Conservation (phyloP, 2,797 vertebrate genomes). For the Myotis pilosus region DNA sequence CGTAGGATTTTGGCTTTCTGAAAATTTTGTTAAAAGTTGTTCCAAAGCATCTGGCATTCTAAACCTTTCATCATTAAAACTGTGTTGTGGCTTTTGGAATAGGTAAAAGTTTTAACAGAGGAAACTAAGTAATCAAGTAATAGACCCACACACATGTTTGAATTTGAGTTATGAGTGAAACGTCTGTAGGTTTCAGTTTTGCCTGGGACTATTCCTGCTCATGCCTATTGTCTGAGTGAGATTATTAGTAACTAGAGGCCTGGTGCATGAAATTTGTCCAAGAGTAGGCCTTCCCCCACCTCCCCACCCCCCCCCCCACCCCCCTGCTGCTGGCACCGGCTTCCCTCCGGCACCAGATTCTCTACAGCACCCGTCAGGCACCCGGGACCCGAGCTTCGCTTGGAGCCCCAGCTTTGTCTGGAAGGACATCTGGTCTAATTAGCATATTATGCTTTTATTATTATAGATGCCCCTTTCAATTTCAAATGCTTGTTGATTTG, state of each 20-base stretch:
- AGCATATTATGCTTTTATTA: too few relatives aligned
- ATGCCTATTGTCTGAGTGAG: background rate
- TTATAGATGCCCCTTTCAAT: background rate
- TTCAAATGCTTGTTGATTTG: background rate
- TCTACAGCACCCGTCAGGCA: too few relatives aligned
- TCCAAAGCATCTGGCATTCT: background rate
- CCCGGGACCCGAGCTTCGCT: rapidly evolving
- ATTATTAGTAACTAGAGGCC: background rate
- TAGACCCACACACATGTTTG: background rate
- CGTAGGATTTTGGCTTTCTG: background rate
- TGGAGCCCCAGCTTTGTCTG: too few relatives aligned
- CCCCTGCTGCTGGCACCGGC: too few relatives aligned
- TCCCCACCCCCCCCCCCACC: too few relatives aligned
- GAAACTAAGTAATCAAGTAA: background rate
- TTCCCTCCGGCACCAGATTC: too few relatives aligned
- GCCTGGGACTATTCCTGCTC: background rate
- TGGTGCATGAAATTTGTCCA: too few relatives aligned
- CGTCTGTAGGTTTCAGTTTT: background rate
- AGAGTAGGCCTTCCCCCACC: too few relatives aligned
- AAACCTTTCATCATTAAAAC: background rate
- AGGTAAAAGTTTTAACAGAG: background rate
- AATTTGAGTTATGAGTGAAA: background rate
- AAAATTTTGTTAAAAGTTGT: background rate
- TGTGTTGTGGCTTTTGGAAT: background rate
- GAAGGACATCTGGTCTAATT: too few relatives aligned